Evolutionary conservation across 2,797 vertebrate genomes (phyloP).

Genomic region (Manis pentadactyla): DNA sequence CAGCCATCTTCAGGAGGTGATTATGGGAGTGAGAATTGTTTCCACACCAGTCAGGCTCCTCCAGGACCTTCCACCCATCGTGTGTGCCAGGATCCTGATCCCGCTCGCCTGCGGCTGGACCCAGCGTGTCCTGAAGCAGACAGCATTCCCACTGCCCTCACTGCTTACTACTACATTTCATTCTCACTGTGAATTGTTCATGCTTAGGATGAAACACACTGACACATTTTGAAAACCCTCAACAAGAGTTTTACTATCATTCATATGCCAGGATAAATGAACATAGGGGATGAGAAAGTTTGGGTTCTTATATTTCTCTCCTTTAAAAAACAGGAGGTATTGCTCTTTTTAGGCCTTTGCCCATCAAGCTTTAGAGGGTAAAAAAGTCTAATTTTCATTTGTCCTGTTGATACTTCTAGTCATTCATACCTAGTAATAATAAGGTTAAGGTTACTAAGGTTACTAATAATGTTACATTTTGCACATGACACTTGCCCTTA

Average conservation of each 20-base stretch:
- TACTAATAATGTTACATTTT: not conserved
- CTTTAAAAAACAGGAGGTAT: not conserved
- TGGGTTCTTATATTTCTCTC: not conserved
- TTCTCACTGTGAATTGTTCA: not conserved
- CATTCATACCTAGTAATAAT: not conserved
- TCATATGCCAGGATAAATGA: fast-evolving
- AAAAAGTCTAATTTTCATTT: not conserved
- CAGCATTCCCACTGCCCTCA: not conserved
- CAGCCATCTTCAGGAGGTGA: conserved; percentile 29
- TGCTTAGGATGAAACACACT: not conserved
- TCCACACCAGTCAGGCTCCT: not conserved
- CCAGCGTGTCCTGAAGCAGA: not conserved
- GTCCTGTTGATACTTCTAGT: not conserved
- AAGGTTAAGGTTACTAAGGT: not conserved
- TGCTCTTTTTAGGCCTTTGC: not conserved
- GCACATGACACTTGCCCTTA: not conserved
- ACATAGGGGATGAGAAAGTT: too few species aligned
- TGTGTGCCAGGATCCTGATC: fast-evolving
- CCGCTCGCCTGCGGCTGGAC: not conserved
- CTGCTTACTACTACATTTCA: not conserved
- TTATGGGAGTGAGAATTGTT: conserved; percentile 42
- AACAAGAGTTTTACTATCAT: not conserved
- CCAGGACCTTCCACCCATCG: not conserved
- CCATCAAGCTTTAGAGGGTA: not conserved
- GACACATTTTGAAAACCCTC: not conserved